A percentile compares a stretch with the other conserved stretches of the same genome.
phyloP scores from a whole-genome alignment of 1,140 invertebrate species.

The Uloborus diversus region DNA sequence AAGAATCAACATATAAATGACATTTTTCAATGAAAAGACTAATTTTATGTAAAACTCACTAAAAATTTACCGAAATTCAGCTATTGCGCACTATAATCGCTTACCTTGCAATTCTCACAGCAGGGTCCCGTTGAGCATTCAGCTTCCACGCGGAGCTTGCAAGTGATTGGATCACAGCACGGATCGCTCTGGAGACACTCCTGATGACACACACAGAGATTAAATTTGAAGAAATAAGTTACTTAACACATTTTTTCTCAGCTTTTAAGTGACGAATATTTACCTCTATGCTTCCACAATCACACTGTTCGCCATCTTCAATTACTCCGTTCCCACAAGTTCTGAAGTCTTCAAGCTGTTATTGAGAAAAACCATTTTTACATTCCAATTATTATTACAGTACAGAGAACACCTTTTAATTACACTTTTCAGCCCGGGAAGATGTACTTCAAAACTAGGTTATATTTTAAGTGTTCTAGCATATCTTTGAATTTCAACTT shows the following conservation, averaged over 20 bases:
- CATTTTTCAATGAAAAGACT: too few relatives aligned
- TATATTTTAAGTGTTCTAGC: too few relatives aligned
- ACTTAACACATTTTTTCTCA: not conserved
- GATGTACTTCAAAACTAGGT: too few relatives aligned
- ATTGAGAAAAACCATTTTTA: constrained; percentile 16
- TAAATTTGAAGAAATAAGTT: not conserved
- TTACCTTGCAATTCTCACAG: constrained; percentile 90
- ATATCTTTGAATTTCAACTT: too few relatives aligned
- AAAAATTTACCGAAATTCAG: too few relatives aligned
- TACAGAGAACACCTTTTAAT: too few relatives aligned
- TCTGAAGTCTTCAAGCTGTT: constrained; percentile 67
- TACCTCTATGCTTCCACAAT: constrained; percentile 66
- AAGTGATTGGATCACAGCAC: constrained; percentile 96
- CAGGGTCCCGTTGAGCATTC: constrained; percentile 92
- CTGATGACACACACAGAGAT: constrained; percentile 69
- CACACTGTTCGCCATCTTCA: constrained; percentile 95
- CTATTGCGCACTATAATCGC: too few relatives aligned
- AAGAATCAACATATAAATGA: too few relatives aligned
- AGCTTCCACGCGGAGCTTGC: constrained; percentile 88
- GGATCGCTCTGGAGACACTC: constrained; percentile 88
- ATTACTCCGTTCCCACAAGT: constrained; percentile 92
- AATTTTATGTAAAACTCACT: too few relatives aligned
- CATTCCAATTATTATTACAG: too few relatives aligned
- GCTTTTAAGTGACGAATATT: not conserved
- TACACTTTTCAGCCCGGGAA: too few relatives aligned